phyloP scores from a whole-genome alignment of 2,797 vertebrate species.

The Premnoplex brunnescens region DNA sequence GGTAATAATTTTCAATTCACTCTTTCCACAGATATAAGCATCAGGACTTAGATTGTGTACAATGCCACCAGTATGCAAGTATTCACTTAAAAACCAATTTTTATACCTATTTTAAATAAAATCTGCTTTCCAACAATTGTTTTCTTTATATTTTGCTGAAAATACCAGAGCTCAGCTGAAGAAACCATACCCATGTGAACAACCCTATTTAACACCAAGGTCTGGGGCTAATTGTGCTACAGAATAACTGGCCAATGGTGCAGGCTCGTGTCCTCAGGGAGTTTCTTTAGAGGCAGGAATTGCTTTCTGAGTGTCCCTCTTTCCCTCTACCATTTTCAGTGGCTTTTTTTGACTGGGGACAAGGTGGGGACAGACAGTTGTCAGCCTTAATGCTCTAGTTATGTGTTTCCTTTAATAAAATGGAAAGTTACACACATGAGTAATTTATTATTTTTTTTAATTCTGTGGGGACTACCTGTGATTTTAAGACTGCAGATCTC shows the following conservation, averaged over 20 bases:
- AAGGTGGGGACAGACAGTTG: neutral
- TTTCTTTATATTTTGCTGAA: neutral
- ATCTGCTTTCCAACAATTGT: neutral
- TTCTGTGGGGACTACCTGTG: neutral
- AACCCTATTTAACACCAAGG: neutral
- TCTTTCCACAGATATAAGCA: neutral
- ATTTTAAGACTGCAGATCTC: neutral
- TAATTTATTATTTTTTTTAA: neutral
- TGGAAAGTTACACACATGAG: neutral
- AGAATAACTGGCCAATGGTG: neutral
- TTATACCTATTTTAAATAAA: neutral
- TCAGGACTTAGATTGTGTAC: neutral
- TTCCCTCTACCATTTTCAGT: neutral
- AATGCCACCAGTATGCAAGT: neutral
- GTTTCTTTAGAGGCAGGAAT: neutral
- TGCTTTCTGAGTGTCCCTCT: neutral
- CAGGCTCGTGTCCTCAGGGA: rapidly evolving
- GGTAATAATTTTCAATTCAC: neutral
- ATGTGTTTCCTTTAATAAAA: neutral
- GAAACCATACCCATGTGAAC: neutral
- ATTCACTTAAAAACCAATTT: neutral
- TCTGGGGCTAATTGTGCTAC: neutral
- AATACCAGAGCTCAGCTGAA: neutral
- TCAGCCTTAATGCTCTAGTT: neutral
- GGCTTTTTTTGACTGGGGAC: rapidly evolving